phyloP scores from a whole-genome alignment of 2,888 invertebrate genomes.

The Stenodera caucasica region DNA sequence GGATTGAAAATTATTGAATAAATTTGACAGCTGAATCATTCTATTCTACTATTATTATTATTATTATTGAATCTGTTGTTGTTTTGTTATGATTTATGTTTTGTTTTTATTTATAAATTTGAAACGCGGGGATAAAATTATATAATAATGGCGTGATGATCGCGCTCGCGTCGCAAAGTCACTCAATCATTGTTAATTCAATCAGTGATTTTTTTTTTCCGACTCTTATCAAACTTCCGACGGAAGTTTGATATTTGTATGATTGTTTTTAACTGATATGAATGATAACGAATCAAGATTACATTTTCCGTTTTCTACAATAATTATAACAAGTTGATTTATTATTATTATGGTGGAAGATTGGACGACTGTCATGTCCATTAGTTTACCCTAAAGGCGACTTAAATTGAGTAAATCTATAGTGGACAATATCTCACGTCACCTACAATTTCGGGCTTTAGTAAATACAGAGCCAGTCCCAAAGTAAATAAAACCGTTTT shows the following conservation, averaged over 20 bases:
- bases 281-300: not conserved
- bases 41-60: not conserved
- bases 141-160: not conserved
- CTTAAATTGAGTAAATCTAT: not conserved
- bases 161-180: not conserved
- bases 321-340: not conserved
- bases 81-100: not conserved
- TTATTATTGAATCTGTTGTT: not conserved
- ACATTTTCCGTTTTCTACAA: not conserved
- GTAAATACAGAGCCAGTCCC: constrained; percentile 32
- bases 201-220: constrained; percentile 9
- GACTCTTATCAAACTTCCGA: constrained; percentile 20
- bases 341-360: not conserved
- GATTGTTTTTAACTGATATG: not conserved
- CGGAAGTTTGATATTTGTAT: constrained; percentile 18
- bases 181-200: constrained; percentile 14
- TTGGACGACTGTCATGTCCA: constrained; percentile 4
- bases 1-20: not conserved
- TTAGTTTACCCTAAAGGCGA: not conserved
- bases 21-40: not conserved
- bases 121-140: not conserved
- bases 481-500: constrained; percentile 35
- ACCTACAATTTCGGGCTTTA: constrained; percentile 29
- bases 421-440: constrained; percentile 16
- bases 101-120: not conserved